A percentile compares a stretch with the other conserved stretches of the same genome.
Conservation (phyloP, 2,888 invertebrate genomes). For the Punctoribates punctum region DNA sequence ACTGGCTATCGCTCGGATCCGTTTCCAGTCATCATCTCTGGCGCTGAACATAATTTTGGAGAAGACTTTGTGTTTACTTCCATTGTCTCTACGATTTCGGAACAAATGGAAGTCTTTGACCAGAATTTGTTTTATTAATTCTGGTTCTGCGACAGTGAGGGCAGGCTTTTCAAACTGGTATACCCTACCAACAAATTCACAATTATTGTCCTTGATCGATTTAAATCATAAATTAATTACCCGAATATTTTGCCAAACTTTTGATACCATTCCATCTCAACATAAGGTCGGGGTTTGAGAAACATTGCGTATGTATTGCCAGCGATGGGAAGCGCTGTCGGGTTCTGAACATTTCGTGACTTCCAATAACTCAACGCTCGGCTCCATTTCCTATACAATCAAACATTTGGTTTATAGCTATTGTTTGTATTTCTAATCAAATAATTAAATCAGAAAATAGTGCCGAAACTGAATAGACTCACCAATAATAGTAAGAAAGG, state of each 20-base stretch:
- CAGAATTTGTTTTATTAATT: neutral
- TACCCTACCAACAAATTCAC: neutral
- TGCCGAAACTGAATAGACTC: too few relatives aligned
- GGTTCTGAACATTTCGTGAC: neutral
- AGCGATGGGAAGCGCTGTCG: neutral
- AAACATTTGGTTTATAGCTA: too few relatives aligned
- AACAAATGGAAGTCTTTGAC: constrained; percentile 6
- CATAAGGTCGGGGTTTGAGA: neutral
- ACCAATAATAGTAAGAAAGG: too few relatives aligned
- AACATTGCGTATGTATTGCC: neutral
- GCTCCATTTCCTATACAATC: too few relatives aligned
- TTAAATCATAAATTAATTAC: neutral
- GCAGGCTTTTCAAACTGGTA: neutral
- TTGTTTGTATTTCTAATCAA: too few relatives aligned
- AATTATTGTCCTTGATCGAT: neutral
- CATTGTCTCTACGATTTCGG: neutral
- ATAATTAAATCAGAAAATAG: too few relatives aligned
- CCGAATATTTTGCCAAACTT: constrained; percentile 5
- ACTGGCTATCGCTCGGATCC: constrained; percentile 16
- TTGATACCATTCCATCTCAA: neutral
- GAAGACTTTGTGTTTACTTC: neutral
- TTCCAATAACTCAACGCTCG: neutral
- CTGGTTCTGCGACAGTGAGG: neutral
- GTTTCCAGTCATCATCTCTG: constrained; percentile 14
- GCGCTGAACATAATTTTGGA: neutral